phyloP scores from a whole-genome alignment of 1,140 invertebrate species.

The Muscidifurax raptorellus region DNA sequence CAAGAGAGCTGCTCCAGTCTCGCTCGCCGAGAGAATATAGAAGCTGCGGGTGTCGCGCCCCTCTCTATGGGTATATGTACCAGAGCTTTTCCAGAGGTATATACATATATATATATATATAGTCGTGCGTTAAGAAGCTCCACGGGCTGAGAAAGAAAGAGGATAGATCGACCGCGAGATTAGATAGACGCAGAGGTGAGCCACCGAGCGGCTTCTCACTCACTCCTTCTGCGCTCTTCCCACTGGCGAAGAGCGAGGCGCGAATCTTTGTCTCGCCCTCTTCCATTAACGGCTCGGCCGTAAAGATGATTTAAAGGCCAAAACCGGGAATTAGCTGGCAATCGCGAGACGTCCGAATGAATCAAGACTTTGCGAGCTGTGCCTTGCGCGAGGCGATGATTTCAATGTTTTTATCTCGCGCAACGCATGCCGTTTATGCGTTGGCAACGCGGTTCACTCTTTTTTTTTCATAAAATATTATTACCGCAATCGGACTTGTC shows the following conservation, averaged over 20 bases:
- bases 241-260: neutral
- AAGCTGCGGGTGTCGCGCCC: neutral
- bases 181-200: conserved; percentile 50
- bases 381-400: neutral
- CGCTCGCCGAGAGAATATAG: conserved; percentile 32
- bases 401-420: neutral
- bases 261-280: conserved; percentile 31
- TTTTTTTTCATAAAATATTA: neutral
- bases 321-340: conserved; percentile 18
- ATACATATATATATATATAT: too few relatives aligned
- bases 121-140: neutral
- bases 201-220: conserved; percentile 12
- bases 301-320: conserved; percentile 29
- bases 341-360: conserved; percentile 41
- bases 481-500: neutral
- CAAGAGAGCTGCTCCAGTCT: conserved; percentile 53
- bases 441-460: neutral
- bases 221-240: conserved; percentile 7
- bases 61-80: neutral
- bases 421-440: neutral
- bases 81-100: neutral
- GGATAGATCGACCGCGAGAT: conserved; percentile 54
- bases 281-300: conserved; percentile 23
- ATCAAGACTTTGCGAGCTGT: neutral
- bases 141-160: conserved; percentile 38